Base-by-base conservation (phyloP, 2,113 vertebrate species). In the Cyanoderma ruficeps region DNA sequence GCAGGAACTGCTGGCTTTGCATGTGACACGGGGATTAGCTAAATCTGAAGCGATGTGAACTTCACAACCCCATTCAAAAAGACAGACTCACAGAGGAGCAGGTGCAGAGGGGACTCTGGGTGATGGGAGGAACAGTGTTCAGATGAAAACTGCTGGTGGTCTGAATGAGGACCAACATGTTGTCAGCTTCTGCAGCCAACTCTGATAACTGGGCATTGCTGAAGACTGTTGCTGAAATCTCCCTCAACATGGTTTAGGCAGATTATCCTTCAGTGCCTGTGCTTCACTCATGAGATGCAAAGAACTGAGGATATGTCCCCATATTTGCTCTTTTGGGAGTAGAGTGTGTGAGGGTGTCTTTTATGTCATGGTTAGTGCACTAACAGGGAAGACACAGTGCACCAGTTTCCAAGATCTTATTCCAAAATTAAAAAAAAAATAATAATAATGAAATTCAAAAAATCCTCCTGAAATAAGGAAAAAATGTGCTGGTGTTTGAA, bases 21-120 rank as follows among this genome's bases (percentile, higher is more conserved):
- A 28, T 0, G 0, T 22, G 41, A 35, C 24, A 35, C 30, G 0
- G 1, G 21, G 44, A 41, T 71, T n/a, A 67, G 23, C 10, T 39
- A 59, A 49, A 55, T 30, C 28, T 70, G 50, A 56, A 52, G 24
- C 27, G 25, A 28, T 0, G 1, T 31, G 6, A 39, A 7, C 21
- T 83, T 78, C 69, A 70, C 31, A 68, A 3, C 9, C 10, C 11
- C 15, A 4, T 37, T n/a, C 21, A 61, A 41, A 93, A 69, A 65
- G 59, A 25, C 19, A 37, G 35, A 56, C 13, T 87, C 20, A 44
- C 13, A n/a, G 5, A n/a, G 30, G 4, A 59, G 11, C 41, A 50
- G 28, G 22, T 70, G 24, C 20, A 53, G n/a, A 9, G 79, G 7
- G 15, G 17, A 13, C 21, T 81, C 37, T 82, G 23, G 10, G 33